These are phyloP conservation scores for Gymnothorax reevesii DNA, from an alignment of 2,797 vertebrate genomes.

Conservation along the genomic window DNA sequence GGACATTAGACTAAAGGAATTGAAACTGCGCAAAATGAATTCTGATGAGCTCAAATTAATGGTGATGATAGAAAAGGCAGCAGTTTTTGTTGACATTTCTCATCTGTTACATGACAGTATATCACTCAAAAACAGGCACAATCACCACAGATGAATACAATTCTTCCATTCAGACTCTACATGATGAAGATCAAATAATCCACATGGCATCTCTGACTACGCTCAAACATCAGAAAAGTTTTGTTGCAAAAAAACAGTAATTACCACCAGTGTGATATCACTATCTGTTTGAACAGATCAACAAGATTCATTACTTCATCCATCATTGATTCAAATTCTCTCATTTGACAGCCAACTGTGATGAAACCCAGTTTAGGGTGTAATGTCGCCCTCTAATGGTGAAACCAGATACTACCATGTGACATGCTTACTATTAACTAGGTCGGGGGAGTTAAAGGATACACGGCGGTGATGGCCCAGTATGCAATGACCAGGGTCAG, in stretches of 20 bases:
- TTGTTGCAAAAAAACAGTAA: not conserved
- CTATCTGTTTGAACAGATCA: not conserved
- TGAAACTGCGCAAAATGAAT: not conserved
- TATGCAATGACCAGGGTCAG: constrained; percentile 89
- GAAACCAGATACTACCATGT: too few relatives aligned
- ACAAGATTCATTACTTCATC: not conserved
- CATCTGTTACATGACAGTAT: not conserved
- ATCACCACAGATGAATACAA: not conserved
- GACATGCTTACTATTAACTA: too few relatives aligned
- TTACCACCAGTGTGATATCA: not conserved
- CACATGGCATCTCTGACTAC: not conserved
- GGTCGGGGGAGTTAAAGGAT: constrained; percentile 69
- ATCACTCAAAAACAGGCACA: not conserved
- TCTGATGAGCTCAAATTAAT: not conserved
- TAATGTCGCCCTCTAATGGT: too few relatives aligned
- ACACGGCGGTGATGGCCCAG: constrained; percentile 94
- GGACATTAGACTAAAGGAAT: constrained; percentile 68
- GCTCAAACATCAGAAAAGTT: not conserved
- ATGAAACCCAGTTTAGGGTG: too few relatives aligned
- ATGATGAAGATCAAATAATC: not conserved
- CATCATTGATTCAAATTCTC: not conserved
- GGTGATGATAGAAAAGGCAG: not conserved
- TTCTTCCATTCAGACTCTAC: not conserved
- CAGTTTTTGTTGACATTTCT: not conserved
- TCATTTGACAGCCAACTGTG: not conserved